Base-by-base conservation (phyloP, 2,888 invertebrate genomes). In the Cerceris rybyensis region DNA sequence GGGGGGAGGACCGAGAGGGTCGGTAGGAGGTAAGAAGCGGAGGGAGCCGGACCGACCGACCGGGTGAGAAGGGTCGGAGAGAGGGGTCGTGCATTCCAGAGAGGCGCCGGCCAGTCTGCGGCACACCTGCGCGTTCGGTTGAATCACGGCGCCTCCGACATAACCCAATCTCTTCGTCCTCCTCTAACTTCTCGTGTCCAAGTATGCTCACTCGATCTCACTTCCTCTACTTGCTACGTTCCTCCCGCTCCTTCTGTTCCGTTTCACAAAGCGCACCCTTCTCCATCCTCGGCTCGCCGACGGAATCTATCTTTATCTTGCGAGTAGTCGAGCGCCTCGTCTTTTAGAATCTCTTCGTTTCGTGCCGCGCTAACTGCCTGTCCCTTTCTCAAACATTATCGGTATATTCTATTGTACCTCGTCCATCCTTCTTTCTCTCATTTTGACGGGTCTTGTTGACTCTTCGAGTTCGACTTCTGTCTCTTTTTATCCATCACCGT, bases 101-200 rank as follows among this genome's bases (percentile, higher is more conserved):
- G 91, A 90, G 91, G 91, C 91, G 91, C 91, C 91, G 90, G 90
- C 90, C 88, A 91, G 91, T 91, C 91, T 91, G 88, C 87, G 90
- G 91, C 91, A 91, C 91, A 91, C 91, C 91, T 91, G 91, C 91
- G 90, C 91, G 88, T 88, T 88, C 87, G 85, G 90, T 89, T 90
- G 89, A 90, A 90, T 90, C 90, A 90, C 89, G 90, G 90, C 90
- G 90, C 90, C 90, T 89, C 89, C 88, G 85, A 87, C 89, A 88
- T 85, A 90, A 89, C 88, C 88, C 90, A 87, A 87, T 87, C 85
- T 87, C 85, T 81, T 85, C 78, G 85, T 85, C 84, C 80, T 75
- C 78, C 80, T 83, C 75, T 78, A 77, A 83, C 82, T 74, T 64
- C 67, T 70, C 73, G 69, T 73, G 73, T 70, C 66, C 64, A 55